Base-by-base conservation (phyloP, 2,113 vertebrate species). In the Grammomys surdaster region DNA sequence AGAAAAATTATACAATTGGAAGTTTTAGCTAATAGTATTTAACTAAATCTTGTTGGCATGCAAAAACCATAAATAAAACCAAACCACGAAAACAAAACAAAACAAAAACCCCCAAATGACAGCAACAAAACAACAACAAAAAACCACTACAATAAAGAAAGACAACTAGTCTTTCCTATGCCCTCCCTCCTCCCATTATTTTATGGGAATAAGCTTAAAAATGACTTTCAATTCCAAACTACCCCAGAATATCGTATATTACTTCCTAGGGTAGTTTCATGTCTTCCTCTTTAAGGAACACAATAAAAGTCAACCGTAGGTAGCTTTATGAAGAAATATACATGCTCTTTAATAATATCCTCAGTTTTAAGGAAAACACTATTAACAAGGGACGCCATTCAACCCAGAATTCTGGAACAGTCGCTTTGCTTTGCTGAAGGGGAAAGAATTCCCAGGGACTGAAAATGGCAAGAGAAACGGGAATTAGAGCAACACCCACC, bases 401-500 rank as follows among this genome's bases (percentile, higher is more conserved):
- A 96, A 97, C 97, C 96, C 96, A 97, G 84, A 97, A 67, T 82
- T 97, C 93, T 96, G 87, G 94, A 96, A 96, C 92, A 97, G 76
- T n/a, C 94, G 88, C 75, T 97, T 96, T 97, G 77, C 90, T 97
- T 96, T 95, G 89, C 84, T 95, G 80, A 96, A 95, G 89, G 96
- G 97, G 96, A 43, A 95, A 96, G 97, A 97, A 97, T 96, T 94
- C 96, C 93, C 95, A 90, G 95, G 97, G 95, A 96, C 65, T 96
- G 95, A 96, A 97, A 96, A 95, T 97, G 96, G 95, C 97, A 98
- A 97, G 96, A 97, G 96, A 98, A 98, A 98, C 96, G 97, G 97
- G 96, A 98, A 98, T 98, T 97, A 97, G 97, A 98, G 96, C 97
- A 97, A 98, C 97, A 98, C 97, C 97, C 97, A 98, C 97, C 97